Conservation (phyloP, 92 coral and sea anemone species). For the Chrysogorgia sp. region DNA sequence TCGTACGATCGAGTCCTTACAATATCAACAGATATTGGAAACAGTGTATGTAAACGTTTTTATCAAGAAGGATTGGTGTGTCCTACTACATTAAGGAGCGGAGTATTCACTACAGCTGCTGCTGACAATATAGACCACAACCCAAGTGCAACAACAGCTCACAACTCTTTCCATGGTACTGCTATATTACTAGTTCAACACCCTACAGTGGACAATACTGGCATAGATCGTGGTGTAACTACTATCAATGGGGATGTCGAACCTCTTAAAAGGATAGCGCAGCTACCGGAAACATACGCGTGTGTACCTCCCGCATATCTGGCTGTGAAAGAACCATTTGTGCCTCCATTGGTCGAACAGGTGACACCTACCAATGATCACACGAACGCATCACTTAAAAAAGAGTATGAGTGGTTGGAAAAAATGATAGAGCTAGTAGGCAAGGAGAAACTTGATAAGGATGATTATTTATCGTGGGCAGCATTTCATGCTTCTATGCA, state of each 20-base stretch:
- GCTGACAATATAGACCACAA: conserved; percentile 72
- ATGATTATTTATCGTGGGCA: conserved; percentile 46
- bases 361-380: not conserved
- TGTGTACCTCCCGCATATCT: conserved; percentile 33
- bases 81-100: conserved; percentile 56
- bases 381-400: not conserved
- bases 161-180: conserved; percentile 66
- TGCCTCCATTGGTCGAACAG: not conserved
- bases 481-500: conserved; percentile 44
- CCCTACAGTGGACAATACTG: conserved; percentile 52
- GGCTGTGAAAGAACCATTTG: not conserved
- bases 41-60: conserved; percentile 56
- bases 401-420: conserved; percentile 32
- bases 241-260: conserved; percentile 34
- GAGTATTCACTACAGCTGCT: conserved; percentile 64
- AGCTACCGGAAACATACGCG: conserved; percentile 27
- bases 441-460: conserved; percentile 22
- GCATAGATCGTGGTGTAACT: conserved; percentile 38
- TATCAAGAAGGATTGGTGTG: conserved; percentile 62
- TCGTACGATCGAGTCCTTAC: conserved; percentile 68
- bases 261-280: conserved; percentile 46
- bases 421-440: conserved; percentile 10
- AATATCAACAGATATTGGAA: conserved; percentile 58
- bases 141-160: conserved; percentile 70
- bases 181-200: conserved; percentile 74